A percentile compares a stretch with the other conserved stretches of the same genome.
These are phyloP conservation scores for Hippocampus mohnikei DNA, from an alignment of 2,113 vertebrate genomes.

Conservation along the genomic window DNA sequence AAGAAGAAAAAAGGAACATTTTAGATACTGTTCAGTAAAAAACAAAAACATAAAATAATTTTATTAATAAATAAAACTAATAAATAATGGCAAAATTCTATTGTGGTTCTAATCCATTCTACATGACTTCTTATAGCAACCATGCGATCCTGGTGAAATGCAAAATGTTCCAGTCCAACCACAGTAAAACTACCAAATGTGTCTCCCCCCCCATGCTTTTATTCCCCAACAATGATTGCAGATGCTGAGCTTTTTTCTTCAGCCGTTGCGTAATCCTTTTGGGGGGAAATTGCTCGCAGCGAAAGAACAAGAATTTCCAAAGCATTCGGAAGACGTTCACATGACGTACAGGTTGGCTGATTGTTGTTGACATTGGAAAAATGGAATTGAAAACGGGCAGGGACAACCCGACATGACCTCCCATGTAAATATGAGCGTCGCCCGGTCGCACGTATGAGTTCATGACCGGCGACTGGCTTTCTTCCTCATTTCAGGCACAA, in stretches of 20 bases:
- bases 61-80: too few relatives aligned
- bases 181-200: too few relatives aligned
- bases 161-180: too few relatives aligned
- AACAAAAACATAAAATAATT: too few relatives aligned
- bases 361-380: conserved; percentile 34
- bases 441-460: conserved; percentile 47
- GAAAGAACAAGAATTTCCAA: background rate
- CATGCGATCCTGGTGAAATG: too few relatives aligned
- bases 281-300: background rate
- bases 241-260: background rate
- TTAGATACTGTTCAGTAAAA: too few relatives aligned
- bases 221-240: too few relatives aligned
- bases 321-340: background rate
- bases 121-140: too few relatives aligned
- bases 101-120: too few relatives aligned
- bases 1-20: too few relatives aligned
- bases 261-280: conserved; percentile 21
- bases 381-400: conserved; percentile 31
- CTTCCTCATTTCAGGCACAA: conserved; percentile 59
- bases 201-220: too few relatives aligned
- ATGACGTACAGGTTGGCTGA: conserved; percentile 23
- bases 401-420: conserved; percentile 42
- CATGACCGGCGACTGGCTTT: conserved; percentile 51
- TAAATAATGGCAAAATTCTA: too few relatives aligned
- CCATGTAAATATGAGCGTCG: conserved; percentile 48